phyloP scores from a whole-genome alignment of 2,888 invertebrate species.

The Tolmerus cingulatus region DNA sequence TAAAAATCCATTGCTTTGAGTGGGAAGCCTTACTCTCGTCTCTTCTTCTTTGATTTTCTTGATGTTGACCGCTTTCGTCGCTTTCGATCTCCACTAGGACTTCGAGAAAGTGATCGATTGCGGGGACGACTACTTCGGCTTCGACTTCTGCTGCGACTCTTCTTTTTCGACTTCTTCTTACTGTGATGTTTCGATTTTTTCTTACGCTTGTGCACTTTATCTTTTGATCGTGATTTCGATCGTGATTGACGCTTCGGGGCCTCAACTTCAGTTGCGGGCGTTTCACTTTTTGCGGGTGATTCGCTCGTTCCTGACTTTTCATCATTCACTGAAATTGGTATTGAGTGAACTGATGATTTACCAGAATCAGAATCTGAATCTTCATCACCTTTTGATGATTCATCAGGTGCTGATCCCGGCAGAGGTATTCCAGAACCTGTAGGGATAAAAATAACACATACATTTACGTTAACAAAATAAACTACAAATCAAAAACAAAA shows the following conservation, averaged over 20 bases:
- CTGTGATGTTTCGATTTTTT: constrained; percentile 45
- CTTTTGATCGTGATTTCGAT: constrained; percentile 31
- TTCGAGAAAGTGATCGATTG: not conserved
- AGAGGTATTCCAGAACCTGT: constrained; percentile 5
- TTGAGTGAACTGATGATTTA: constrained; percentile 59
- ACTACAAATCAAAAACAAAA: not conserved
- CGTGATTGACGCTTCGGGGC: constrained; percentile 38
- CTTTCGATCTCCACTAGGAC: not conserved
- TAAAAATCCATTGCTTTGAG: not conserved
- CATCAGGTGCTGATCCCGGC: not conserved
- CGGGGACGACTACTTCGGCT: constrained; percentile 3
- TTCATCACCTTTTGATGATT: constrained; percentile 39
- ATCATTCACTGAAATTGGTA: constrained; percentile 61
- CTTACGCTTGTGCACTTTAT: constrained; percentile 15
- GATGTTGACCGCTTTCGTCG: constrained; percentile 14
- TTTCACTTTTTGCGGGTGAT: constrained; percentile 49
- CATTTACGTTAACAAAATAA: not conserved
- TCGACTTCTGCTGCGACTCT: constrained; percentile 50
- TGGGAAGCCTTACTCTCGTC: not conserved
- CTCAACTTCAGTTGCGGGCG: not conserved
- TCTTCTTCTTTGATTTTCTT: constrained; percentile 27
- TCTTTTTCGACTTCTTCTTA: constrained; percentile 55
- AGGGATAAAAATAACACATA: not conserved
- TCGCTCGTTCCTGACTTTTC: constrained; percentile 53
- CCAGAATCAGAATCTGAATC: constrained; percentile 55